phyloP scores from a whole-genome alignment of 2,797 vertebrate genomes.

The Peromyscus melanophrys region DNA sequence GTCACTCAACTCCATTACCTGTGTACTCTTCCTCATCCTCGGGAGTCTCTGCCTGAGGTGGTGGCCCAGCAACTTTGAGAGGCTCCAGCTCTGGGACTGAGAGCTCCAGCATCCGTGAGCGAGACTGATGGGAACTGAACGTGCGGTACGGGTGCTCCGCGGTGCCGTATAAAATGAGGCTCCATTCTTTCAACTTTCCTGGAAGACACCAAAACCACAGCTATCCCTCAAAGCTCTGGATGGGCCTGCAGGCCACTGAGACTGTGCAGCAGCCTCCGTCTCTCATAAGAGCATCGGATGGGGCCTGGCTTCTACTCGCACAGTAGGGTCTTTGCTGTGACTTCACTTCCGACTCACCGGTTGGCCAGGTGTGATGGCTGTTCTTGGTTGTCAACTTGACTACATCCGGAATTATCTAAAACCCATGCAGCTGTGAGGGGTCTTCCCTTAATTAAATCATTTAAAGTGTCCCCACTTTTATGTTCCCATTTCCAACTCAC shows the following conservation, averaged over 20 bases:
- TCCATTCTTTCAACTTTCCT: slow-evolving; percentile 97
- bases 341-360: not conserved
- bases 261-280: not conserved
- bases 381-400: not conserved
- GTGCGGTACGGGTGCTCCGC: slow-evolving; percentile 91
- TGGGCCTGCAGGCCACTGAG: rapidly evolving
- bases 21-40: slow-evolving; percentile 94
- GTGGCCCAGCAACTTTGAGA: slow-evolving; percentile 79
- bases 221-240: not conserved
- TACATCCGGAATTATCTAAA: not conserved
- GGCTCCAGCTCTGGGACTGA: slow-evolving; percentile 83
- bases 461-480: not conserved
- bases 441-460: not conserved
- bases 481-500: not conserved
- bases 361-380: not conserved
- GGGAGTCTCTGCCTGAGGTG: slow-evolving; percentile 83
- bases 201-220: slow-evolving; percentile 58
- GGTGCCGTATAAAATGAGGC: slow-evolving; percentile 93
- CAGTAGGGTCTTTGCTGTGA: too few relatives aligned
- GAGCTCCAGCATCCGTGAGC: slow-evolving; percentile 89
- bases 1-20: slow-evolving; percentile 84
- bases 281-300: not conserved
- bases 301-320: rapidly evolving
- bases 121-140: slow-evolving; percentile 83
- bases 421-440: not conserved